A percentile compares a stretch with the other conserved stretches of the same genome.
These are phyloP conservation scores for Drosophila kikkawai DNA, from an alignment of 1,140 invertebrate species.

Conservation along the genomic window DNA sequence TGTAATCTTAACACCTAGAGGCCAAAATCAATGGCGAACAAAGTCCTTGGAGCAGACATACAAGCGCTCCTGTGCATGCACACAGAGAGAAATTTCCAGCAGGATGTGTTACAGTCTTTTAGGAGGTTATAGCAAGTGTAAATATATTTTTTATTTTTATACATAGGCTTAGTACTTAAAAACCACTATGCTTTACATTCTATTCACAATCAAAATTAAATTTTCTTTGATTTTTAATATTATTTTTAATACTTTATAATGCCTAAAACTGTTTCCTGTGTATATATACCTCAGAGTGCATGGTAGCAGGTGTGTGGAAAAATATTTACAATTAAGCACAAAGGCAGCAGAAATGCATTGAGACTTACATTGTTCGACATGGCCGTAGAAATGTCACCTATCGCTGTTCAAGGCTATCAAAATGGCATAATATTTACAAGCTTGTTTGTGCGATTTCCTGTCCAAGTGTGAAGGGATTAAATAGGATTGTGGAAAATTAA, in stretches of 20 bases:
- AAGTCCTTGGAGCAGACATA: constrained; percentile 13
- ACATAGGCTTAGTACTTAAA: background rate
- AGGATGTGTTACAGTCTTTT: too few relatives aligned
- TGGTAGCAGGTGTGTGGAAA: constrained; percentile 73
- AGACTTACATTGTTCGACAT: constrained; percentile 42
- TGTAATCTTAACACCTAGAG: constrained; percentile 80
- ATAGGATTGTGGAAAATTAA: constrained; percentile 28
- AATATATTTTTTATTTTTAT: background rate
- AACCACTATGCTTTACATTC: background rate
- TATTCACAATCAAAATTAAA: background rate
- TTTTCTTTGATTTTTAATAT: background rate
- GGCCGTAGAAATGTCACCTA: constrained; percentile 21
- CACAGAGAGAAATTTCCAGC: background rate
- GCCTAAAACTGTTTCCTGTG: background rate
- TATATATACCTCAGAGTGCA: constrained; percentile 26
- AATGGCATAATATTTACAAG: constrained; percentile 37
- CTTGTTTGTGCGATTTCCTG: constrained; percentile 2
- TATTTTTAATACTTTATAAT: too few relatives aligned
- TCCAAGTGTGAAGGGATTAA: constrained; percentile 34
- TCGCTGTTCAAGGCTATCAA: constrained; percentile 34
- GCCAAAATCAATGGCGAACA: constrained; percentile 72
- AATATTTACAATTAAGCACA: constrained; percentile 82
- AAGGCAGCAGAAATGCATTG: constrained; percentile 55
- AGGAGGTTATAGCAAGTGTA: background rate
- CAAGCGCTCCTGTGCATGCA: background rate